These are phyloP conservation scores for Zosterops hypoxanthus DNA, from an alignment of 2,113 vertebrate species.

Conservation along the genomic window DNA sequence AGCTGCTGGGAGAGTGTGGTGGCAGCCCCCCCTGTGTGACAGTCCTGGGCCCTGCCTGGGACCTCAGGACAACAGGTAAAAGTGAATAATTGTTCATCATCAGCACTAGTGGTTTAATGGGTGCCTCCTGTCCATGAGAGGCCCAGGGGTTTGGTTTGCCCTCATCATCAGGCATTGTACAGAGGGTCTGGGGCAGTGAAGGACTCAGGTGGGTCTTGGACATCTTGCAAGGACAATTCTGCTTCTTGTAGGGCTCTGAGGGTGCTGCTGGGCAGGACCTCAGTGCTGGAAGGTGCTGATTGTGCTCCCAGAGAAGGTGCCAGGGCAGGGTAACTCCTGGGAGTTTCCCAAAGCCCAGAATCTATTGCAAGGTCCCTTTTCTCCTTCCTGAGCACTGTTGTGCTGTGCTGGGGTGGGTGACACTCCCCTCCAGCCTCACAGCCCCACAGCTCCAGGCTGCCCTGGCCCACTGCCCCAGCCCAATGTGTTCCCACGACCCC, in stretches of 20 bases:
- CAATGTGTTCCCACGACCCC: rapidly evolving
- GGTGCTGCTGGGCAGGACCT: not conserved
- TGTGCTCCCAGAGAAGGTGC: not conserved
- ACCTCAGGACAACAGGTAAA: not conserved
- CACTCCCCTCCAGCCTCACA: not conserved
- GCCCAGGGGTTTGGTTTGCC: not conserved
- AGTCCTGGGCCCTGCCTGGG: not conserved
- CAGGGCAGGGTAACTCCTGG: not conserved
- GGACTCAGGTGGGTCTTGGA: not conserved
- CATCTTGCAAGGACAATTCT: not conserved
- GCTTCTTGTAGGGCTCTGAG: not conserved
- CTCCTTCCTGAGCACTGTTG: not conserved
- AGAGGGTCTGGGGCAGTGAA: not conserved
- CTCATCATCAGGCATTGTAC: not conserved
- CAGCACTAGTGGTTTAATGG: too few species aligned
- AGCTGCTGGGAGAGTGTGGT: not conserved
- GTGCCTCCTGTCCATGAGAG: not conserved
- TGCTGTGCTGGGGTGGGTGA: not conserved
- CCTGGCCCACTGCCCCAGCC: not conserved
- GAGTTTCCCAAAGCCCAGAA: not conserved
- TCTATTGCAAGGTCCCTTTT: not conserved
- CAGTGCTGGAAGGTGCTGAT: not conserved
- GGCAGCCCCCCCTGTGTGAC: not conserved
- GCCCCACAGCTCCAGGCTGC: not conserved
- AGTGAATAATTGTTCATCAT: not conserved